Evolutionary conservation across 2,113 vertebrate species (phyloP).

Genomic region (Labrus mixtus): DNA sequence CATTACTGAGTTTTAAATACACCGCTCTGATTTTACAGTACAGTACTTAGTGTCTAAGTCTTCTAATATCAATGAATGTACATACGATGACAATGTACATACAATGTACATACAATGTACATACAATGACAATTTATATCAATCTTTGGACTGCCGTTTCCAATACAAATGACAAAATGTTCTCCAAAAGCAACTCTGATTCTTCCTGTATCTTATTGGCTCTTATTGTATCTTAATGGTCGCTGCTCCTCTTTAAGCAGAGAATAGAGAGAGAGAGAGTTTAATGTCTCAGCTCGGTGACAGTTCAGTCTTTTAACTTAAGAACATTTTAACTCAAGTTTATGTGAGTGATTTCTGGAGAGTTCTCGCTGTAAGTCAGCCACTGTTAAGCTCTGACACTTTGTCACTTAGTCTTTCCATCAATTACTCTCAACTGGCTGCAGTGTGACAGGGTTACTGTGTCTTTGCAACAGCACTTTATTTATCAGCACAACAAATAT

Average conservation of each 20-base stretch:
- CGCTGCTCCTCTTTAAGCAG: neutral
- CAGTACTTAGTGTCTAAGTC: neutral
- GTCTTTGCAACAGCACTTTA: neutral
- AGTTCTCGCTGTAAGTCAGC: constrained; percentile 6
- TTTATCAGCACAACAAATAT: neutral
- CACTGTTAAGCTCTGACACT: constrained; percentile 6
- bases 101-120: too few species aligned
- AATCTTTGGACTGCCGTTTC: neutral
- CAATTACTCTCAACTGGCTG: constrained; percentile 7
- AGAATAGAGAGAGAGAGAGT: neutral
- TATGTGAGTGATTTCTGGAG: constrained; percentile 13
- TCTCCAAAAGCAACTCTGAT: neutral
- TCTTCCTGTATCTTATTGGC: neutral
- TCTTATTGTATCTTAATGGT: neutral
- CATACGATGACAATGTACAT: too few species aligned
- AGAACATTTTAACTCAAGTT: constrained; percentile 22
- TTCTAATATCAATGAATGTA: neutral
- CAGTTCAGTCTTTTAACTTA: constrained; percentile 9
- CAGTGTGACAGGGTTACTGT: neutral
- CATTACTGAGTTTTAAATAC: neutral
- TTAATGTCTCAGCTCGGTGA: neutral
- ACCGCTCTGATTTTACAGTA: neutral
- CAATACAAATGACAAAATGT: neutral
- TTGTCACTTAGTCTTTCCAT: constrained; percentile 43
- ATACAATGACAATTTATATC: neutral